phyloP scores from a whole-genome alignment of 1,140 invertebrate species.

The Neodiprion lecontei region DNA sequence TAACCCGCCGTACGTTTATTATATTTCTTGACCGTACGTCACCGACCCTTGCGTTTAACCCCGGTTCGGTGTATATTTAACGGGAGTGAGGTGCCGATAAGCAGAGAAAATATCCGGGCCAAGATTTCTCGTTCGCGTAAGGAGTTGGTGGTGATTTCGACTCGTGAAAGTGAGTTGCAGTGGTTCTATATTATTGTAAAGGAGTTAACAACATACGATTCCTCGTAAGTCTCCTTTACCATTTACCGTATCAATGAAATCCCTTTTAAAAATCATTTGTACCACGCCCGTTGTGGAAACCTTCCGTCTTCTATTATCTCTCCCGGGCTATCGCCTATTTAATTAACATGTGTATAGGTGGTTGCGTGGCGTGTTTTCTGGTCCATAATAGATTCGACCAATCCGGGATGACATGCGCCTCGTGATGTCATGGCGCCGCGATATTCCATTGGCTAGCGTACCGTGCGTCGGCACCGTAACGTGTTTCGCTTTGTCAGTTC shows the following conservation, averaged over 20 bases:
- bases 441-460: conserved; percentile 39
- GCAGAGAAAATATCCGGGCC: no score
- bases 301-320: conserved; percentile 31
- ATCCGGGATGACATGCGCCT: conserved; percentile 36
- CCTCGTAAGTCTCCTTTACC: no score
- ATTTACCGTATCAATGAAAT: no score
- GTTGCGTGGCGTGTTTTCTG: conserved; percentile 59
- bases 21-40: no score
- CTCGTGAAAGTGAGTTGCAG: no score
- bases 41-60: conserved; percentile 26
- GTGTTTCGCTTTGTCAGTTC: conserved; percentile 42
- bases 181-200: no score
- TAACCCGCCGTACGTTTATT: conserved; percentile 38
- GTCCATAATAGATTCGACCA: conserved; percentile 50
- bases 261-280: not conserved
- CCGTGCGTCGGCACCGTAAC: conserved; percentile 37
- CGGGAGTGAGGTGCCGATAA: no score
- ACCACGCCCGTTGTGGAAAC: conserved; percentile 22
- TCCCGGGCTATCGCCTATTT: conserved; percentile 44
- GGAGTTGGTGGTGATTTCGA: no score
- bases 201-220: no score
- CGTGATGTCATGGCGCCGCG: conserved; percentile 42
- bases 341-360: conserved; percentile 53
- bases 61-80: conserved; percentile 25
- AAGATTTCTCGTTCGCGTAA: no score